A percentile compares a stretch with the other conserved stretches of the same genome.
These are phyloP conservation scores for Pleuronectes platessa DNA, from an alignment of 2,113 vertebrate genomes.

Conservation along the genomic window DNA sequence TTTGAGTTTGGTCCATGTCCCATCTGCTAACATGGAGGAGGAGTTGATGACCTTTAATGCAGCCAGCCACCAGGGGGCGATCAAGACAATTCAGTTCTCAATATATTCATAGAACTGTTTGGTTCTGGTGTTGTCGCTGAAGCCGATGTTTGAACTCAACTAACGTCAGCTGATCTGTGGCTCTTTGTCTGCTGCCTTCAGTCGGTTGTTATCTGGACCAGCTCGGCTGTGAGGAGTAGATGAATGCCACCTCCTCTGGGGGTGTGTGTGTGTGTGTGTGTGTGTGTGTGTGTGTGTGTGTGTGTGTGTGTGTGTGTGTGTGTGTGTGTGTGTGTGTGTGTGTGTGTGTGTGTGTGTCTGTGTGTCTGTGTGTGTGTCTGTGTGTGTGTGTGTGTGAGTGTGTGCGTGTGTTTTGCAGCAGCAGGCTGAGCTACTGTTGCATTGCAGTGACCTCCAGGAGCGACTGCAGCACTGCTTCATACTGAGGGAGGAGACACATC, in stretches of 20 bases:
- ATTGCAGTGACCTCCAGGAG: conserved; percentile 64
- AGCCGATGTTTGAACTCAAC: too few relatives aligned
- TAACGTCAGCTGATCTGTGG: background rate
- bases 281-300: conserved; percentile 4
- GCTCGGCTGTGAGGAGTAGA: conserved; percentile 10
- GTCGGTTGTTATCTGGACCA: conserved; percentile 21
- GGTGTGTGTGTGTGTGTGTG: conserved; percentile 6
- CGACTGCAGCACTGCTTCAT: conserved; percentile 42
- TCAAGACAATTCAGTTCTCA: too few relatives aligned
- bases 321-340: too few relatives aligned
- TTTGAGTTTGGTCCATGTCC: too few relatives aligned
- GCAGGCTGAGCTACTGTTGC: conserved; percentile 50
- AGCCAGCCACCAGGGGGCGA: too few relatives aligned
- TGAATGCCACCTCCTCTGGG: conserved; percentile 33
- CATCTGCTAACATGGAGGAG: too few relatives aligned
- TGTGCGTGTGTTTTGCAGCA: conserved; percentile 13
- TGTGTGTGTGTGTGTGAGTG: background rate
- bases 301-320: conserved; percentile 3
- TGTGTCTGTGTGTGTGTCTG: too few relatives aligned
- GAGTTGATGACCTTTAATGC: too few relatives aligned
- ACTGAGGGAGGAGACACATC: background rate
- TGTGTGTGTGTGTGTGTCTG: too few relatives aligned
- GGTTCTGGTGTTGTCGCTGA: too few relatives aligned
- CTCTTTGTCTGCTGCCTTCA: conserved; percentile 3
- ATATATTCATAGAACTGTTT: too few relatives aligned